Evolutionary conservation across 2,113 vertebrate genomes (phyloP), one percentile per base, ranked within the genome.

Genomic region (Buteo buteo): DNA sequence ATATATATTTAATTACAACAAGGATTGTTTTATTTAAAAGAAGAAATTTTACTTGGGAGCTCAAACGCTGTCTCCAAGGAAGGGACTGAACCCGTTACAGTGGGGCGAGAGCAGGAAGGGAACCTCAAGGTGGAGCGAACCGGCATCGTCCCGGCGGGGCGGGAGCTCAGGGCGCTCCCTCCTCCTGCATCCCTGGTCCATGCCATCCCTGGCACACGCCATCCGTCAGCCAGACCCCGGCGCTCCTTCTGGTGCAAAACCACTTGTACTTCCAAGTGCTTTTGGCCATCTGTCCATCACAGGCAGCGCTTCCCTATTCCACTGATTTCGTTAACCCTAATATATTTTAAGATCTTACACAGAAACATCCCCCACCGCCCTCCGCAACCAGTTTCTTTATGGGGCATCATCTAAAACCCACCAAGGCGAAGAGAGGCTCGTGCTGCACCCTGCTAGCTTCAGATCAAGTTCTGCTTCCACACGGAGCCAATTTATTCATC

Each of bases 221-320:
- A 76, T 2, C 88, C 86, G 0, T 25, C 94, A 85, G 86, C 70
- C 92, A 74, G 36, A 84, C 55, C 88, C 80, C 62, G 0, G 80
- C 69, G 28, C 76, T 61, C 93, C 92, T 86, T 49, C 90, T 90
- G 96, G 31, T 65, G 44, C 83, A 93, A 65, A 91, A 11, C 70
- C 69, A 38, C 86, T 86, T 22, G 54, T 77, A 81, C 93, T 93
- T 58, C 91, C 95, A 94, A 97, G 93, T 10, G 92, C 90, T 92
- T 93, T 2, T 90, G 93, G 91, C 94, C 95, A 95, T 89, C 93
- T 91, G 94, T 88, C 92, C 90, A 0, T 85, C 90, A 72, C 82
- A 77, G 79, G 83, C 80, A 90, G 66, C 4, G 1, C 70, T 76
- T 93, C 82, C 64, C 81, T 29, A 69, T 0, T 47, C 21, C 82